Base-by-base conservation (phyloP, 2,797 vertebrate genomes). In the Tragopan temminckii region DNA sequence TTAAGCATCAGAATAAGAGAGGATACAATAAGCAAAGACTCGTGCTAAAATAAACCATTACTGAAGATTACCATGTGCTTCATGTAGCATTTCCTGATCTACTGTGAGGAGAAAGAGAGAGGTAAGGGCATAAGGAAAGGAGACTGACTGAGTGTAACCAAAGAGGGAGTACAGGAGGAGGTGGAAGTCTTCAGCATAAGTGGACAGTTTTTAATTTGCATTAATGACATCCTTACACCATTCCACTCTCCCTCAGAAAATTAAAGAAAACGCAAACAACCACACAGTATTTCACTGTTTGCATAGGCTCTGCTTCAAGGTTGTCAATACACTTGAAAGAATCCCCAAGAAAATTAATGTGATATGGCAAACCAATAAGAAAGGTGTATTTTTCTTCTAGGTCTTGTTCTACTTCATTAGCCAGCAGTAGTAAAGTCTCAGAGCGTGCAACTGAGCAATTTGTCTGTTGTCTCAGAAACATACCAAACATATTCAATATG, bases 361-460 rank as follows among this genome's bases (percentile, higher is more conserved):
- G 53, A 64, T 71, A 81, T 1, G 1, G 72, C 35, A 94, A 95
- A 88, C 78, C 71, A 89, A 71, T 80, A 38, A 87, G 89, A 90
- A 94, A 96, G 53, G 69, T 87, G n/a, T 29, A 74, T 87, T 95
- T 95, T 95, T 88, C 86, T 92, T 89, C 84, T 71, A 3, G 45
- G 64, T 61, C 90, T 82, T 81, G 86, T 90, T 95, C 75, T 91
- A 80, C 69, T 95, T 96, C 86, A 94, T 94, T 89, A 95, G 62
- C 66, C 78, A 95, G 86, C 81, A 93, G 84, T 72, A 90, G 24
- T 71, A 68, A 93, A 87, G 78, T 80, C 88, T 81, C 57, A 27
- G 53, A 94, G 86, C 9, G 0, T 82, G 80, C 86, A 89, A 80
- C 76, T 48, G 68, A 84, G 83, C 69, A 94, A 95, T 92, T 95